A percentile compares a stretch with the other conserved stretches of the same genome.
Conservation (phyloP, 2,113 vertebrate genomes). For the Sitta europaea region DNA sequence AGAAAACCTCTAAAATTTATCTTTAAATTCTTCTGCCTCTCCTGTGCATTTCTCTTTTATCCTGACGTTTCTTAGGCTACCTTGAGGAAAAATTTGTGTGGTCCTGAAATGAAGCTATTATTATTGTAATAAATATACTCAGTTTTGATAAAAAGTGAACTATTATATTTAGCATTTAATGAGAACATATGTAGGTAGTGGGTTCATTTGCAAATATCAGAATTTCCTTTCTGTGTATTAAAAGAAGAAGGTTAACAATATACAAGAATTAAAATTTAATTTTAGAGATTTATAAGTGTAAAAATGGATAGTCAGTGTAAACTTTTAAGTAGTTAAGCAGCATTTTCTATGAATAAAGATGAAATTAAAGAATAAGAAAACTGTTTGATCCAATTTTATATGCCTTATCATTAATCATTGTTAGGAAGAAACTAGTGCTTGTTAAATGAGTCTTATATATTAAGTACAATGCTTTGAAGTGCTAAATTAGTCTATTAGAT, state of each 20-base stretch:
- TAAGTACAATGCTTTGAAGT: conserved; percentile 36
- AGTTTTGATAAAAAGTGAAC: neutral
- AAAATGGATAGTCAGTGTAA: conserved; percentile 1
- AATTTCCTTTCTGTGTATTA: neutral
- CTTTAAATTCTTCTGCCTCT: neutral
- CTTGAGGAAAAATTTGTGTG: neutral
- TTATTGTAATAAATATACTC: neutral
- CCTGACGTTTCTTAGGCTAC: neutral
- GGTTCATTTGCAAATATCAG: neutral
- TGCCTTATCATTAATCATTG: conserved; percentile 33
- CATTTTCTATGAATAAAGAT: conserved; percentile 36
- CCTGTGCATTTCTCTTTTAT: neutral
- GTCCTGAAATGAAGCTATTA: neutral
- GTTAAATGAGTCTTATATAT: conserved; percentile 36
- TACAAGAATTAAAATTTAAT: neutral
- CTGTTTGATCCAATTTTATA: conserved; percentile 32
- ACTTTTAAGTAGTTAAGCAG: conserved; percentile 10
- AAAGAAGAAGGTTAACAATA: neutral
- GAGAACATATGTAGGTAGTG: neutral
- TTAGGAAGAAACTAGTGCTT: neutral
- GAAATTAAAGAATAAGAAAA: conserved; percentile 39
- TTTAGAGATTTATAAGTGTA: neutral
- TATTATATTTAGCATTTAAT: neutral
- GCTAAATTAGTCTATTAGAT: conserved; percentile 22
- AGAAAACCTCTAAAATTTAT: neutral